Base-by-base conservation (phyloP, 2,888 invertebrate genomes). In the Papilio elwesi region DNA sequence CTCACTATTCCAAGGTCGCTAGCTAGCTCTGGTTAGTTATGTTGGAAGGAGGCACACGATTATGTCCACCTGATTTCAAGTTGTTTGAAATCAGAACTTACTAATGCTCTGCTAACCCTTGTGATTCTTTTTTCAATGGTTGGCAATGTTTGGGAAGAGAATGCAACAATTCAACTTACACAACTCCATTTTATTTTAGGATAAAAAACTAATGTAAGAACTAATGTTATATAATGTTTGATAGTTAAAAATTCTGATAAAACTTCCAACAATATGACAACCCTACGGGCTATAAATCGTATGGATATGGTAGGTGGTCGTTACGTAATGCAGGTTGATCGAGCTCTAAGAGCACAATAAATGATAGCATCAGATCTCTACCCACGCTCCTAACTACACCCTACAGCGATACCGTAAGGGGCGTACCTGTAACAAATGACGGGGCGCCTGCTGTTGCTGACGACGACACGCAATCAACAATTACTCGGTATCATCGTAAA, bases 361-460 rank as follows among this genome's bases (percentile, higher is more conserved):
- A 75, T 73, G 62, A 74, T 76, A 68, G 71, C 74, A 76, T 77
- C 75, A 70, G 71, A 75, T 55, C 68, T 38, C 55, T 65, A 73
- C 66, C 72, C 70, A 74, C 65, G 74, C 71, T 75, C 74, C 74
- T 70, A 65, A 53, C 73, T 70, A 74, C 64, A 72, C 72, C 72
- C 74, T 57, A 13, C 59, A 71, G 77, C 75, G 71, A 71, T 67
- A 51, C 47, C 70, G 64, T 69, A 73, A 75, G 74, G 67, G 68
- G 71, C 53, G 71, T 73, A 70, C 73, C 57, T 64, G 73, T 69
- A 69, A 48, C 63, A 76, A 76, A 78, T 77, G 77, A 80, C 76
- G 77, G 76, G 63, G 70, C 68, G 68, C 71, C 74, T 75, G 76
- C 74, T 77, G 78, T 77, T 77, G 26, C 26, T 4, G 77, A 75